These are phyloP conservation scores for Batillaria attramentaria DNA, from an alignment of 1,140 invertebrate species.

Conservation along the genomic window DNA sequence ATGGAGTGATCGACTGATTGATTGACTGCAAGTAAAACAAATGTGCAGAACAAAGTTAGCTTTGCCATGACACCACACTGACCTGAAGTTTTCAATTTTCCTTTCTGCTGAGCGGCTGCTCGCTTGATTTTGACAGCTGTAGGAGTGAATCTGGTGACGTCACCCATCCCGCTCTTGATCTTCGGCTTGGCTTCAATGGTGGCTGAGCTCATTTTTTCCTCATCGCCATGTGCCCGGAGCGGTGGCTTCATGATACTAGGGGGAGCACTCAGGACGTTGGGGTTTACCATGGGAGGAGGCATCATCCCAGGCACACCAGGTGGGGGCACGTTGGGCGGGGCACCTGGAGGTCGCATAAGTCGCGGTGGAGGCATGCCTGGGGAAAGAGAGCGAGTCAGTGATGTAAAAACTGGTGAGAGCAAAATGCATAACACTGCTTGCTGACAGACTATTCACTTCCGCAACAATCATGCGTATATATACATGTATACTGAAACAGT, in stretches of 20 bases:
- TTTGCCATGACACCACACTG: slow-evolving; percentile 19
- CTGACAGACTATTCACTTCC: too few species aligned
- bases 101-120: slow-evolving; percentile 75
- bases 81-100: slow-evolving; percentile 56
- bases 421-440: too few species aligned
- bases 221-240: slow-evolving; percentile 47
- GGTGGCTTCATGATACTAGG: slow-evolving; percentile 82
- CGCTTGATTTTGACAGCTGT: slow-evolving; percentile 91
- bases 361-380: slow-evolving; percentile 74
- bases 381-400: too few species aligned
- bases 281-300: slow-evolving; percentile 69
- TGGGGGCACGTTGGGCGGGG: slow-evolving; percentile 58
- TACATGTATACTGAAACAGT: too few species aligned
- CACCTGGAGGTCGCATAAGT: slow-evolving; percentile 74
- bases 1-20: too few species aligned
- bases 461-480: too few species aligned
- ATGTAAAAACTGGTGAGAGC: too few species aligned
- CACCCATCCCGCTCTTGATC: slow-evolving; percentile 92
- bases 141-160: slow-evolving; percentile 95
- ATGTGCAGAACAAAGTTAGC: too few species aligned
- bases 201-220: slow-evolving; percentile 78
- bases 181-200: slow-evolving; percentile 95
- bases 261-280: slow-evolving; percentile 85
- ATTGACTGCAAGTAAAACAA: too few species aligned
- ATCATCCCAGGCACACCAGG: slow-evolving; percentile 56